Conservation (phyloP, 2,113 vertebrate species). For the Oryzias woworae region DNA sequence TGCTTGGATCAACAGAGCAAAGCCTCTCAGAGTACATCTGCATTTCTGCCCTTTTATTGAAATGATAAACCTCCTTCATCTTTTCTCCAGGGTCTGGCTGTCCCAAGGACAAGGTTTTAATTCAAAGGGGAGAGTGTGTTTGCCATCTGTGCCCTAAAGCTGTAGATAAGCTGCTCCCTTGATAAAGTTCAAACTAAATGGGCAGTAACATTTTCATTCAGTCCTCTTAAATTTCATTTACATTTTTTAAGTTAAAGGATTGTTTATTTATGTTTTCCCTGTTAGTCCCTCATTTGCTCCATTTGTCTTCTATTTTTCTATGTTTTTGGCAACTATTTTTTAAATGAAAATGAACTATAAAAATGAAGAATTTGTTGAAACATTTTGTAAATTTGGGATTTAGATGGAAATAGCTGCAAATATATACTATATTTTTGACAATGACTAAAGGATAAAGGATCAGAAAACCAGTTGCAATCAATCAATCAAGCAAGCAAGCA, state of each 20-base stretch:
- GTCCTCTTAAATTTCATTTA: slow-evolving; percentile 11
- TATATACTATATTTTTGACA: no score
- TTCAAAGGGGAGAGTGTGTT: slow-evolving; percentile 28
- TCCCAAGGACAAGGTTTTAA: slow-evolving; percentile 40
- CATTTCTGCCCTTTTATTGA: slow-evolving; percentile 6
- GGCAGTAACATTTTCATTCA: slow-evolving; percentile 6
- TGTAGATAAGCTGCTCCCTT: slow-evolving; percentile 24
- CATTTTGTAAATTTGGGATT: no score
- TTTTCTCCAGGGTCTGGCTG: slow-evolving; percentile 18
- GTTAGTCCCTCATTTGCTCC: not conserved
- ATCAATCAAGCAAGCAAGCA: no score
- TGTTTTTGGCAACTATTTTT: not conserved
- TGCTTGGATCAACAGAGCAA: not conserved
- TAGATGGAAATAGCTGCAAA: no score
- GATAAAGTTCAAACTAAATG: slow-evolving; percentile 22
- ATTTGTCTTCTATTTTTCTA: no score
- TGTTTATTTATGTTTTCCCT: not conserved
- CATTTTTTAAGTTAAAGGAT: not conserved
- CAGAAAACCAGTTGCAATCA: no score
- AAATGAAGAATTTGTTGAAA: no score
- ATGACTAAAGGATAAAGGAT: no score
- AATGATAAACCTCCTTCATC: slow-evolving; percentile 20
- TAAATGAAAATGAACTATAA: no score
- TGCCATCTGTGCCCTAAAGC: slow-evolving; percentile 43
- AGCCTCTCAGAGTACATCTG: not conserved